These are phyloP conservation scores for Pseudomyrmex concolor DNA, from an alignment of 1,140 invertebrate genomes.

Conservation along the genomic window DNA sequence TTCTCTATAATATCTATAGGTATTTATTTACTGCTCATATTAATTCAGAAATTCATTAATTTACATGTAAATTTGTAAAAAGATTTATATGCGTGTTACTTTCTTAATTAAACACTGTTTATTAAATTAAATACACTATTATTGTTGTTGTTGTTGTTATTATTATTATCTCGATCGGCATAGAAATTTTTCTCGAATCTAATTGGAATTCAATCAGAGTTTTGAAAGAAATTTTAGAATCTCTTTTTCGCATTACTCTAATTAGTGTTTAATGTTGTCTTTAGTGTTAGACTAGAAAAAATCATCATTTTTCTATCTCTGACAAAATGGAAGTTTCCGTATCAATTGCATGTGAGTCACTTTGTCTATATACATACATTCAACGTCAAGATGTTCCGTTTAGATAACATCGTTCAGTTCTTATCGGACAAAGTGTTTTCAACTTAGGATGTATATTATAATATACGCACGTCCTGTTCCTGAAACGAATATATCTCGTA, in stretches of 20 bases:
- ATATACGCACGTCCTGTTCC: not conserved
- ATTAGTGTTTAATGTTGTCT: not conserved
- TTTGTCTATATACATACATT: not conserved
- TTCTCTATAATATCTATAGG: slow-evolving; percentile 5
- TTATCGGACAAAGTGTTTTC: not conserved
- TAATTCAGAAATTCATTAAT: slow-evolving; percentile 32
- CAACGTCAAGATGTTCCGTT: not conserved
- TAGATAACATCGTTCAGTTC: not conserved
- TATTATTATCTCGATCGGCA: too few relatives aligned
- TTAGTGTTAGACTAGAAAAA: not conserved
- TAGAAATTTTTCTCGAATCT: too few relatives aligned
- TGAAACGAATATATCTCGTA: not conserved
- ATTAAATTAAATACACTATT: too few relatives aligned
- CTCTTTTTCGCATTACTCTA: too few relatives aligned
- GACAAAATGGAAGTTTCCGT: not conserved
- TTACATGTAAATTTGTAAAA: not conserved
- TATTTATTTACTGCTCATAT: not conserved
- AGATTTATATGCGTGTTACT: not conserved
- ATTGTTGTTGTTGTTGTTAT: too few relatives aligned
- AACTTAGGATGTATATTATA: not conserved
- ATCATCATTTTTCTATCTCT: too few relatives aligned
- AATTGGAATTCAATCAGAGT: too few relatives aligned
- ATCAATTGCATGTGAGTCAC: not conserved
- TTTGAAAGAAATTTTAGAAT: too few relatives aligned
- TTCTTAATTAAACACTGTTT: not conserved